These are phyloP conservation scores for chimpanzee (Pan troglodytes) DNA, from an alignment of 2,113 vertebrate genomes.

Conservation along the genomic window NHGRI_mPanTro3-v2.1_pri NC_072398.2:221857501-221858000, in stretches of 20 bases:
- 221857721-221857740: background rate
- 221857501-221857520: background rate
- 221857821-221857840: no score
- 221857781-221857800: no score
- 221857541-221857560: background rate
- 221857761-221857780: background rate
- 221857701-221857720: background rate
- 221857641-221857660: background rate
- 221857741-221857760: background rate
- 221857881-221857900: accelerated
- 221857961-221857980: background rate
- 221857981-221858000: background rate
- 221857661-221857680: background rate
- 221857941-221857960: accelerated
- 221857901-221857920: background rate
- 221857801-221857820: no score
- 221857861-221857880: background rate
- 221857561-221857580: background rate
- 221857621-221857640: accelerated
- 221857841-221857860: background rate
- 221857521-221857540: background rate
- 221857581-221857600: background rate
- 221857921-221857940: background rate
- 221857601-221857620: background rate
- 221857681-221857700: no score